Base-by-base conservation (phyloP, 2,113 vertebrate genomes). In the Apaloderma vittatum region DNA sequence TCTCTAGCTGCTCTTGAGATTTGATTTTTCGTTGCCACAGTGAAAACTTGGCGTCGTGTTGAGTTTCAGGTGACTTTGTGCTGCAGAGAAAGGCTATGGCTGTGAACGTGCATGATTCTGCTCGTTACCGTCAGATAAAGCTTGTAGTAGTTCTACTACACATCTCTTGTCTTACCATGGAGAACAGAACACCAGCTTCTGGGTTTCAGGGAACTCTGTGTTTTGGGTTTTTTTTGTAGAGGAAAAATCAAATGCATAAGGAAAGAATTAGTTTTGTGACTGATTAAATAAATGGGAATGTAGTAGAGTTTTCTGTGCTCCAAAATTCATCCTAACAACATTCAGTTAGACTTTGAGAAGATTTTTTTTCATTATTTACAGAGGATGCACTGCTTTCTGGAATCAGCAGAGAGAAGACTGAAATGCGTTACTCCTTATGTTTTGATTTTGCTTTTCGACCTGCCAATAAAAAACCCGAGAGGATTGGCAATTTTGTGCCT, bases 241-340 rank as follows among this genome's bases (percentile, higher is more conserved):
- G 63, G 59, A 74, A 86, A 88, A 88, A 62, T 66, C 17, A 88
- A 82, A 93, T 68, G 27, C 63, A 54, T 73, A 46, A 90, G 90
- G 92, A 94, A 93, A 85, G 13, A 86, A 86, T 83, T 57, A 65
- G 66, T 54, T 93, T 32, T 29, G 27, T 73, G 58, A 79, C 36
- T 87, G 93, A 76, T 15, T 79, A 83, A 94, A 76, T 83, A 83
- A 94, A 76, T 86, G 75, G 82, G 67, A 92, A 86, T 29, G 49
- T 29, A 36, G 49, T 36, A 52, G 52, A 52, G 23, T 63, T 89
- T 78, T 84, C 91, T 81, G 70, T 77, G 62, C 66, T 96, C 65
- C 82, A 58, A 93, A 96, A 54, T 5, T 63, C 66, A 55, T 67
- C 51, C 12, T 81, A 66, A 19, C 40, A 58, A 68, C 75, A 87